Evolutionary conservation across 2,888 invertebrate genomes (phyloP), one percentile per base, ranked within the genome.

Genomic region (Polymixis lichenea): DNA sequence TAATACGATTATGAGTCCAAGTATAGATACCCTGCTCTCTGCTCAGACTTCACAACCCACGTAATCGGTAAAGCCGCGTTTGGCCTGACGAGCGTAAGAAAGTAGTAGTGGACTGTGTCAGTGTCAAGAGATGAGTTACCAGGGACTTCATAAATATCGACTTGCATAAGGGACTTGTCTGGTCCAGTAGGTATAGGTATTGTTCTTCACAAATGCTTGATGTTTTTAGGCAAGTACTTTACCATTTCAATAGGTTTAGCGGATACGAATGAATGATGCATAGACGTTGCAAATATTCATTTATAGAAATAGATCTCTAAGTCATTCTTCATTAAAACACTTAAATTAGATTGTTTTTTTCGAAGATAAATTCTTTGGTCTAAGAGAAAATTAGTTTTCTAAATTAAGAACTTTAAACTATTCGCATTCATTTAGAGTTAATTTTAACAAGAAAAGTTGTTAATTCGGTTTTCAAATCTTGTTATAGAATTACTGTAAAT

Each of bases 131-230:
- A n/a, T 82, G 70, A 6, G 78, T 93, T 61, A 92, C 92, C 1
- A 84, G 81, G n/a, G 89, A 89, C 0, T 88, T 93, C 43, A 90
- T 89, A 88, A 58, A 81, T 22, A 92, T 86, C 77, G 83, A 84
- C 64, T 19, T 87, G 4, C 75, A 80, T n/a, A 22, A 22, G 43
- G 91, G 91, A 0, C 6, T 91, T 6, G 83, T 80, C 0, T 91
- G 91, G 91, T 85, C 87, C 43, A 89, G 89, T 68, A 91, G 38
- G 38, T 38, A 38, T 38, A 38, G 3, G 38, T 92, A 46, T 94
- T 93, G 88, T 93, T 93, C 82, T 86, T 88, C 93, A 0, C 85
- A 88, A 22, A 66, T 92, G 17, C 91, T 91, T 1, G 90, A 91
- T 77, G 64, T 89, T 11, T 90, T 91, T n/a, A 55, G 1, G n/a